phyloP scores from a whole-genome alignment of 2,888 invertebrate species.

The Synergus itoensis region DNA sequence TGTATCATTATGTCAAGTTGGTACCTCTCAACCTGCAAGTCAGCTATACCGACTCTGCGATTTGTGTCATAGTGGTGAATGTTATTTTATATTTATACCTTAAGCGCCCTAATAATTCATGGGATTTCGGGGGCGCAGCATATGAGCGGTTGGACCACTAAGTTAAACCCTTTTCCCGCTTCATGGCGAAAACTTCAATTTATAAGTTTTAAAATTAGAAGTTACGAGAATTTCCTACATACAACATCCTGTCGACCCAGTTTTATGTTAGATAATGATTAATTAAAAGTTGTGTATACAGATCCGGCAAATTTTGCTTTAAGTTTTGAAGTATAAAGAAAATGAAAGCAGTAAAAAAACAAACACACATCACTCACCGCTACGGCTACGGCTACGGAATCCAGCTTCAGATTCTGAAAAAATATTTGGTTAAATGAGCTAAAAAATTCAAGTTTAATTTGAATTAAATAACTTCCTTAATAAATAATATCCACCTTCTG shows the following conservation, averaged over 20 bases:
- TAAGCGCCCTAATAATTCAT: constrained; percentile 29
- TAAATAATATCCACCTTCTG: no score
- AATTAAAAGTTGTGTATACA: no score
- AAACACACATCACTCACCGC: no score
- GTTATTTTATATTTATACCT: constrained; percentile 40
- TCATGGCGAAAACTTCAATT: constrained; percentile 4
- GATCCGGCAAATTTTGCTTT: no score
- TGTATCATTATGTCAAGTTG: constrained; percentile 68
- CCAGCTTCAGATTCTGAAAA: no score
- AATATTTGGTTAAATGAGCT: no score
- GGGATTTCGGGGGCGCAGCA: constrained; percentile 22
- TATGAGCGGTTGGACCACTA: constrained; percentile 21
- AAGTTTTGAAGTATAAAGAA: no score
- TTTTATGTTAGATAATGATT: not conserved
- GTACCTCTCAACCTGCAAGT: constrained; percentile 10
- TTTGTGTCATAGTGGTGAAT: constrained; percentile 12
- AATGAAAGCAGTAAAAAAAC: no score
- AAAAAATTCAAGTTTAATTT: no score
- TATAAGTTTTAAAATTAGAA: not conserved
- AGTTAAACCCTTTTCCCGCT: not conserved
- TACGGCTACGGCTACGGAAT: no score
- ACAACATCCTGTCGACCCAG: not conserved
- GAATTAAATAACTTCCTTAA: no score
- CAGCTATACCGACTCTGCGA: constrained; percentile 15
- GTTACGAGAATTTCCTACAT: not conserved